These are phyloP conservation scores for Cololabis saira DNA, from an alignment of 2,113 vertebrate genomes.

Conservation along the genomic window DNA sequence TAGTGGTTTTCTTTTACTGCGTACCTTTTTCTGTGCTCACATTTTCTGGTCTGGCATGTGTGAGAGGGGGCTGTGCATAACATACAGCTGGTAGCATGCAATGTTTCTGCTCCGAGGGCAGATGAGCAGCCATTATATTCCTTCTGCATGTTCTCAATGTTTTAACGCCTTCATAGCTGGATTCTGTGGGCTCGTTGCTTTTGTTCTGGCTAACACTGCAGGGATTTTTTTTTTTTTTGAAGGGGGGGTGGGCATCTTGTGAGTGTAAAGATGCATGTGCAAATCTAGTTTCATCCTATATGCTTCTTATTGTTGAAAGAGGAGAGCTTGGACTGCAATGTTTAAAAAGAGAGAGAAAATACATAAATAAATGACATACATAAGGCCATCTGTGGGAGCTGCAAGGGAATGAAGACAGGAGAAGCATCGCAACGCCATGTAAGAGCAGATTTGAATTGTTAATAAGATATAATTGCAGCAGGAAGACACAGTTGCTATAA, in stretches of 20 bases:
- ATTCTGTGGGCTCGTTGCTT: slow-evolving; percentile 22
- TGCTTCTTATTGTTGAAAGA: not conserved
- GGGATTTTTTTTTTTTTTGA: slow-evolving; percentile 2
- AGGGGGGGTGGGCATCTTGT: slow-evolving; percentile 7
- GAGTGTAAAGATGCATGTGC: slow-evolving; percentile 9
- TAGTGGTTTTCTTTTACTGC: not conserved
- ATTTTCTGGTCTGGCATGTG: not conserved
- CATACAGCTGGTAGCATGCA: not conserved
- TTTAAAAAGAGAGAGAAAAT: slow-evolving; percentile 9
- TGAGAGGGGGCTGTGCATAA: not conserved
- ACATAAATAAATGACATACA: slow-evolving; percentile 15
- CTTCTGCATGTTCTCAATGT: not conserved
- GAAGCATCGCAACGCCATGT: slow-evolving; percentile 33
- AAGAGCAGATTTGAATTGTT: slow-evolving; percentile 51
- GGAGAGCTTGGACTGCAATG: slow-evolving; percentile 8
- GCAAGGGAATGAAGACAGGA: slow-evolving; percentile 10
- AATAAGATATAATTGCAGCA: slow-evolving; percentile 57
- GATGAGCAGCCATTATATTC: not conserved
- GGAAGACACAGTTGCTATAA: slow-evolving; percentile 31
- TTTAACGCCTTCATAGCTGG: slow-evolving; percentile 22
- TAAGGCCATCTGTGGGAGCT: slow-evolving; percentile 21
- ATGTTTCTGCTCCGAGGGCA: not conserved
- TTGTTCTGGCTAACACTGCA: slow-evolving; percentile 26
- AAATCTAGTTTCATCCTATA: not conserved
- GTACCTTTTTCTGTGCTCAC: not conserved